These are phyloP conservation scores for Lemur catta DNA, from an alignment of 2,797 vertebrate species.

Conservation along the genomic window DNA sequence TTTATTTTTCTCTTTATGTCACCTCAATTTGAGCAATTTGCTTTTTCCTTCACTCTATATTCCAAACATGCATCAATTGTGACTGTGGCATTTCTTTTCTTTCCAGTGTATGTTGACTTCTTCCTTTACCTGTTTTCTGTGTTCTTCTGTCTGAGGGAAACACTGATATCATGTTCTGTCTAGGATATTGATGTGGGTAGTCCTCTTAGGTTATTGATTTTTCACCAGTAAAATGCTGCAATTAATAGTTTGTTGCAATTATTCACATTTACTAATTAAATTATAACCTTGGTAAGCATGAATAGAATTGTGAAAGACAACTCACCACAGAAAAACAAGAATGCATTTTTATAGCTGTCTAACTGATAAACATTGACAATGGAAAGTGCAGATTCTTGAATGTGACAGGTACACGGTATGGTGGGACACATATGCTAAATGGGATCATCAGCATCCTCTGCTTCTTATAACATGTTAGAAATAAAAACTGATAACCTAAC, in stretches of 20 bases:
- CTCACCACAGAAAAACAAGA: background rate
- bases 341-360: background rate
- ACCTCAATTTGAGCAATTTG: background rate
- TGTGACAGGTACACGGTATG: too few relatives aligned
- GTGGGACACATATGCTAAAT: background rate
- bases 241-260: background rate
- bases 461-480: background rate
- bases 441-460: rapidly evolving
- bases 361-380: background rate
- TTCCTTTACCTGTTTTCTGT: background rate
- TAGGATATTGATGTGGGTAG: background rate
- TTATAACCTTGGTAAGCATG: background rate
- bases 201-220: background rate
- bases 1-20: background rate
- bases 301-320: background rate
- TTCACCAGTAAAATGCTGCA: background rate
- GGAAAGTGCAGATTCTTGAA: rapidly evolving
- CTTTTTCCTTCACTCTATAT: background rate
- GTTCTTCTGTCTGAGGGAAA: background rate
- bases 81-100: background rate
- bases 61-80: background rate
- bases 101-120: background rate
- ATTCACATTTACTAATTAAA: background rate
- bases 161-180: rapidly evolving
- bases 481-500: background rate